These are phyloP conservation scores for Acanthopleura granulata DNA, from an alignment of 2,888 invertebrate genomes.

Conservation along the genomic window DNA sequence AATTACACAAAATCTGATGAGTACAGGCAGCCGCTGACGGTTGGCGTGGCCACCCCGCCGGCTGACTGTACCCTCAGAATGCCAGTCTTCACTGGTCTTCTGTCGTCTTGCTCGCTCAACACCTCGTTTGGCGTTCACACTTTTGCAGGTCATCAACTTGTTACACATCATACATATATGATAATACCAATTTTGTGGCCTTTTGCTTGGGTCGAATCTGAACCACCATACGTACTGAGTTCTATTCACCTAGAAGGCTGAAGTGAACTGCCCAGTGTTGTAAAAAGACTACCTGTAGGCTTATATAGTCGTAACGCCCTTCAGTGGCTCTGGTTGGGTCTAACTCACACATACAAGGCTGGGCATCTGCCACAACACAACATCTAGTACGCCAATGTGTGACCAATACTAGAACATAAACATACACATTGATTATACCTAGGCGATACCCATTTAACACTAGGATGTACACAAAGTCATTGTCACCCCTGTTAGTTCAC, in stretches of 20 bases:
- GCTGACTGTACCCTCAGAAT: neutral
- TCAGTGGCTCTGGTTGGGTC: slow-evolving; percentile 8
- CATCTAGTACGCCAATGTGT: too few relatives aligned
- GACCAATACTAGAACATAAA: too few relatives aligned
- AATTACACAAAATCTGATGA: slow-evolving; percentile 26
- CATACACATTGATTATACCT: too few relatives aligned
- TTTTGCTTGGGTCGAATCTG: too few relatives aligned
- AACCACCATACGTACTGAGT: too few relatives aligned
- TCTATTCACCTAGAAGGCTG: too few relatives aligned
- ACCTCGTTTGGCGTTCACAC: too few relatives aligned
- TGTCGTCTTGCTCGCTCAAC: neutral
- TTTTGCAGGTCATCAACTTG: neutral
- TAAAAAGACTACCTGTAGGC: too few relatives aligned
- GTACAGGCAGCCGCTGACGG: slow-evolving; percentile 1
- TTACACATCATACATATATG: slow-evolving; percentile 2
- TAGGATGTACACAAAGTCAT: too few relatives aligned
- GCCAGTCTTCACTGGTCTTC: slow-evolving; percentile 1
- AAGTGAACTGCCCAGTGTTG: too few relatives aligned
- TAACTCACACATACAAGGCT: neutral
- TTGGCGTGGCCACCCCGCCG: neutral
- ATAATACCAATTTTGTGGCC: neutral
- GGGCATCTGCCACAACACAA: neutral
- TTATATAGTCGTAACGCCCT: neutral
- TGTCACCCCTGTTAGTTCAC: too few relatives aligned
- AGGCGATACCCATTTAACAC: too few relatives aligned